Evolutionary conservation across 2,888 invertebrate species (phyloP), one percentile per base, ranked within the genome.

Genomic region (Calameuta filiformis): DNA sequence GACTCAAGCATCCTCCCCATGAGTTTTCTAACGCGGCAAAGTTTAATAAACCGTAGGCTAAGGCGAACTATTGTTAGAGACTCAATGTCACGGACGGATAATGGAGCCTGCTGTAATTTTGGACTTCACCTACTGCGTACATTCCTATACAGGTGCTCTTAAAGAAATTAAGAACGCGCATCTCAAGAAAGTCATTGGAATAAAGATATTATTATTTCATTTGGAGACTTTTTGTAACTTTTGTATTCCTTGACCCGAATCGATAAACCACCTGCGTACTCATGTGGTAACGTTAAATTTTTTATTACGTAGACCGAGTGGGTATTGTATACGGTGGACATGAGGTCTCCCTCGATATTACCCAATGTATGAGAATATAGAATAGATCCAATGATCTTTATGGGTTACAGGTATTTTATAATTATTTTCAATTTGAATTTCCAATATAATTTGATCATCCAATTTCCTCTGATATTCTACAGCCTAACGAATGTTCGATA

Each of bases 1-100:
- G 79, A 79, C 76, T 79, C 79, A 79, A 76, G 68, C 76, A 76
- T 76, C 73, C 69, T 79, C 76, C 79, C 79, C 68, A 69, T 78
- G 75, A 71, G 73, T 73, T 79, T 73, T 74, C 73, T 76, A 79
- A 76, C 73, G 37, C 73, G 68, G 68, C 75, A 37, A 78, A 78
- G 78, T 75, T 77, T 77, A 77, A 71, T 77, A 77, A 77, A 71
- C 77, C 73, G 69, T 56, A n/a, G 1, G 9, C 12, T 12, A 69
- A 69, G 33, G 69, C 35, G 76, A 71, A 71, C 71, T 12, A 71
- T 71, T 31, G 71, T 71, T 71, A 31, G 71, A 31, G 71, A 71
- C 33, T 71, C 56, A 56, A 56, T 15, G 23, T 56, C 23, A 2
- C 9, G 56, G 40, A 56, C 2, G 56, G 56, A 56, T 56, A 56